Conservation (phyloP, 2,797 vertebrate genomes). For the Dicrostonyx torquatus region DNA sequence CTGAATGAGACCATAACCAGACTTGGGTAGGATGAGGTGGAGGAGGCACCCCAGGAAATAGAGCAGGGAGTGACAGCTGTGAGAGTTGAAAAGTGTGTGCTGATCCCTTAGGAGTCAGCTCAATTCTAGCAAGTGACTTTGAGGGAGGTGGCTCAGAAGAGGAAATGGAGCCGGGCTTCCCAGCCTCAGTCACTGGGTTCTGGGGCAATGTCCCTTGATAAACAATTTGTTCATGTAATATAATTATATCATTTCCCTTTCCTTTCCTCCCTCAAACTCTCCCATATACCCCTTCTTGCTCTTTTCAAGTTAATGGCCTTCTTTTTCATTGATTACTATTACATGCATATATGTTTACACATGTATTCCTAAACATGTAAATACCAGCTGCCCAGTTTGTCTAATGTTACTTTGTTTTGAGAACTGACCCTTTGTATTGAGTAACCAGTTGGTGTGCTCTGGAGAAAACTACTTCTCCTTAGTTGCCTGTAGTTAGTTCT, state of each 20-base stretch:
- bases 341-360: no score
- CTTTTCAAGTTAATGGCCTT: neutral
- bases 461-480: neutral
- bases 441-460: neutral
- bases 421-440: neutral
- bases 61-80: slow-evolving; percentile 68
- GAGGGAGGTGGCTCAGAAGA: neutral
- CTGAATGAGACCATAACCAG: slow-evolving; percentile 51
- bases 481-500: neutral
- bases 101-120: slow-evolving; percentile 26
- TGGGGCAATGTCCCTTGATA: neutral
- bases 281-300: neutral
- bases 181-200: neutral
- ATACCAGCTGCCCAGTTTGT: neutral
- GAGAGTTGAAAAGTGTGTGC: slow-evolving; percentile 20
- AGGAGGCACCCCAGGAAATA: slow-evolving; percentile 66
- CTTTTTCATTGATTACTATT: neutral
- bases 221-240: neutral
- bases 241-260: neutral
- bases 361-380: neutral
- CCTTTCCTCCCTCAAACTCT: neutral
- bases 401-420: neutral
- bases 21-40: slow-evolving; percentile 59
- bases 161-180: neutral
- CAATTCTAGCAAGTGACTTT: neutral